Conservation (phyloP, 2,113 vertebrate species). For the Neoarius graeffei region DNA sequence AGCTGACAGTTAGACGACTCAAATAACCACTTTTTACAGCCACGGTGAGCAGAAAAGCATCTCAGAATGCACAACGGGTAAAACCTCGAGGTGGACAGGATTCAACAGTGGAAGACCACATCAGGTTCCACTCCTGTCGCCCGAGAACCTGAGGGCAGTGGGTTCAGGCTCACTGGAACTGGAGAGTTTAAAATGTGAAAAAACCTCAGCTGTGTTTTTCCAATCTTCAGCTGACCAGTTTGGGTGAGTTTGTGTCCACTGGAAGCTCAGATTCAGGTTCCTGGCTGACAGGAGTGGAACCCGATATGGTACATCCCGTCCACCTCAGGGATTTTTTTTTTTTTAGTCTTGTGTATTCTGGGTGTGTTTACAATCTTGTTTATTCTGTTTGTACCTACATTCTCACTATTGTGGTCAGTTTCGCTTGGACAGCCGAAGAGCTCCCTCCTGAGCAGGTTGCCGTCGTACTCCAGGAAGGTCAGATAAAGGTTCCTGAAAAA, state of each 20-base stretch:
- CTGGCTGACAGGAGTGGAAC: not conserved
- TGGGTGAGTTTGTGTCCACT: not conserved
- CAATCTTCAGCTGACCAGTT: no score
- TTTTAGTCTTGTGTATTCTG: not conserved
- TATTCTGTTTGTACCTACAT: slow-evolving; percentile 74
- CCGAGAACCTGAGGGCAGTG: not conserved
- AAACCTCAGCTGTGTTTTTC: no score
- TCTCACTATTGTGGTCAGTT: slow-evolving; percentile 90
- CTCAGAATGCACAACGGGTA: not conserved
- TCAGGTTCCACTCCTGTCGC: not conserved
- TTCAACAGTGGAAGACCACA: not conserved
- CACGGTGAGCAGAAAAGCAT: not conserved
- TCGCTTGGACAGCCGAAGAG: slow-evolving; percentile 96
- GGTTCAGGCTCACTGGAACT: not conserved
- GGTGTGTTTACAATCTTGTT: not conserved
- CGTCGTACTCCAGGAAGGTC: slow-evolving; percentile 96
- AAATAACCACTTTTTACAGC: not conserved
- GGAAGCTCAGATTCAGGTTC: not conserved
- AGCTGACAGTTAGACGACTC: not conserved
- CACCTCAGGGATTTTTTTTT: not conserved
- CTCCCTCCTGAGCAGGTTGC: slow-evolving; percentile 90
- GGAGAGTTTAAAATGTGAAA: not conserved
- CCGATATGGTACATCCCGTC: not conserved
- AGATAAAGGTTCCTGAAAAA: slow-evolving; percentile 98
- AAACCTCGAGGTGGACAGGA: not conserved